These are phyloP conservation scores for Leguminivora glycinivorella DNA, from an alignment of 1,140 invertebrate species.

Conservation along the genomic window DNA sequence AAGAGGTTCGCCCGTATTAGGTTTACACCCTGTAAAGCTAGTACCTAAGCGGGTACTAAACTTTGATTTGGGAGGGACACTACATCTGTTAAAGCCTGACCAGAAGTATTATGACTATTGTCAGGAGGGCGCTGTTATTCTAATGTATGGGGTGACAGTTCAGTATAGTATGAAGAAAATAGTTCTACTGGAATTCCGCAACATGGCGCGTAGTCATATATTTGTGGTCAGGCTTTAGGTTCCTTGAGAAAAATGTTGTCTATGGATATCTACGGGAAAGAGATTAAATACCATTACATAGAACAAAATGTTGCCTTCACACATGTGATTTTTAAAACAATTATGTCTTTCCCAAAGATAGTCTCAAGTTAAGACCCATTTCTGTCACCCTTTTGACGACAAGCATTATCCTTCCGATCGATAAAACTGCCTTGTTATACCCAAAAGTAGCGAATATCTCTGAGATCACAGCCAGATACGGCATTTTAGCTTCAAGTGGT, in stretches of 20 bases:
- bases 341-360: not conserved
- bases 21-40: too few species aligned
- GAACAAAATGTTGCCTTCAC: not conserved
- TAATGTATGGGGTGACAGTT: too few species aligned
- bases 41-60: too few species aligned
- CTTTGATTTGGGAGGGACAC: too few species aligned
- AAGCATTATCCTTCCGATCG: not conserved
- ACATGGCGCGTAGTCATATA: too few species aligned
- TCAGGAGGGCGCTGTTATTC: too few species aligned
- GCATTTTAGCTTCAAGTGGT: not conserved
- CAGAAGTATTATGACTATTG: too few species aligned
- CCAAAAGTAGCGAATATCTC: not conserved
- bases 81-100: too few species aligned
- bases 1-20: too few species aligned
- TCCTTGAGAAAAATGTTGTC: not conserved
- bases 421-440: not conserved
- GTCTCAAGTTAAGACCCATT: not conserved
- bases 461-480: not conserved
- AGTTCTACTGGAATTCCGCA: too few species aligned
- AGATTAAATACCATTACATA: not conserved
- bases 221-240: too few species aligned
- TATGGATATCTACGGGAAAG: not conserved
- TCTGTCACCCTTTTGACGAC: not conserved
- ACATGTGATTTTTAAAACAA: not conserved
- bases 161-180: too few species aligned